Evolutionary conservation across 2,888 invertebrate species (phyloP), one percentile per base, ranked within the genome.

Genomic region (Acheta domesticus): DNA sequence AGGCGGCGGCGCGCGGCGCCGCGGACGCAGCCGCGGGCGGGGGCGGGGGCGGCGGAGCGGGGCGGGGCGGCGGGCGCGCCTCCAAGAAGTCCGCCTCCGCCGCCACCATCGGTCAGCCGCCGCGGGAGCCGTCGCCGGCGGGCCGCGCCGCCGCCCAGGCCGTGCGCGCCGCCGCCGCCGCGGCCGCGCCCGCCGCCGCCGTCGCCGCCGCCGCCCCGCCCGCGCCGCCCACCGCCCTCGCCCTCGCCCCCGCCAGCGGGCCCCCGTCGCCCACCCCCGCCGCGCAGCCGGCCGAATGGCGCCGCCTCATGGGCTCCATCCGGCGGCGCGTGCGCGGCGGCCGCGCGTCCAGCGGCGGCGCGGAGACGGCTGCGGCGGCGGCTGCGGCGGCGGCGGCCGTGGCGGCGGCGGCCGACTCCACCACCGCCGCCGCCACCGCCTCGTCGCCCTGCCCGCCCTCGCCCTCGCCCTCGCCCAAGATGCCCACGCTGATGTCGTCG

Each of bases 171-270:
- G 78, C 85, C 84, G 86, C 79, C 86, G 85, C 83, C 85, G 88
- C 83, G 87, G 88, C 80, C 87, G 88, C 77, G 87, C 87, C 49
- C 87, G 87, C 79, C 84, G 87, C 49, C 87, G 87, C 82, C 87
- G 87, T 78, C 87, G 87, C 83, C 85, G 87, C 49, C 87, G 87
- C 82, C 87, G 87, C 78, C 87, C 87, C 83, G 85, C 62, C 62
- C 62, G 62, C 12, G 76, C 19, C 48, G 48, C 23, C 76, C 21
- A 16, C 75, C 75, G 16, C 75, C 21, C 23, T 48, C 21, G 20
- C 75, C 75, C 14, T 20, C 21, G 20, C 20, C 75, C 36, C 75
- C 11, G 20, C 20, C 21, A 23, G 19, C 14, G 16, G 14, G 3
- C 36, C 75, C 14, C 36, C 75, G 14, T 20, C 75, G 36, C 36